Evolutionary conservation across 2,797 vertebrate species (phyloP).

Genomic region (Epinephelus malabaricus): DNA sequence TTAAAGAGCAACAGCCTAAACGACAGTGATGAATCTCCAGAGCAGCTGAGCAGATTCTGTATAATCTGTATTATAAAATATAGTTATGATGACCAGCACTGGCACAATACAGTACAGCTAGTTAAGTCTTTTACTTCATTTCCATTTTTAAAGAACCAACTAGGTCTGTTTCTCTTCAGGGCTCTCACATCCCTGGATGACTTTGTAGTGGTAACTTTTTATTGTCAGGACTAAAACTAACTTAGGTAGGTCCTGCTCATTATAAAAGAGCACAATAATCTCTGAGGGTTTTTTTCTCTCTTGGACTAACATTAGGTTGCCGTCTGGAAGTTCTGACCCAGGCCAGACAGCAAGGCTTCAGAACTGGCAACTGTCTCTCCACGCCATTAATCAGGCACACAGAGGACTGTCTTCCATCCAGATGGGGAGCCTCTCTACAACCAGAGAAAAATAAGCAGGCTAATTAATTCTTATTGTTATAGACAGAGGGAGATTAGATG

Average conservation of each 20-base stretch:
- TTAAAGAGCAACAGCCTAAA: not conserved
- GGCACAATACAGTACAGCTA: not conserved
- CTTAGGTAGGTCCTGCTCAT: conserved; percentile 6
- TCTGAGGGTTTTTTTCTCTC: conserved; percentile 14
- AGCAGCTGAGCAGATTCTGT: not conserved
- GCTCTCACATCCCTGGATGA: conserved; percentile 20
- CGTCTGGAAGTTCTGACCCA: conserved; percentile 86
- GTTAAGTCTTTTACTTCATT: not conserved
- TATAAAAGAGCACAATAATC: conserved; percentile 38
- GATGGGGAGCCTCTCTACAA: conserved; percentile 97
- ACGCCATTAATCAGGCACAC: conserved; percentile 97
- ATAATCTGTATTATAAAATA: not conserved
- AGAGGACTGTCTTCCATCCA: conserved; percentile 96
- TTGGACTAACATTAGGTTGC: conserved; percentile 77
- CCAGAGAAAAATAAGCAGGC: conserved; percentile 96
- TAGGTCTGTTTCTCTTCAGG: conserved; percentile 30
- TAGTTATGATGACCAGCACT: not conserved
- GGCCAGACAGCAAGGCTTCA: conserved; percentile 83
- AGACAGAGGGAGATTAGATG: conserved; percentile 98
- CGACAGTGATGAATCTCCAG: not conserved
- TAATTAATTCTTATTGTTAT: conserved; percentile 99
- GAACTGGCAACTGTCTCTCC: conserved; percentile 93
- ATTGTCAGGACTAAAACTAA: conserved; percentile 23
- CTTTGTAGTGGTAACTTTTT: conserved; percentile 56
- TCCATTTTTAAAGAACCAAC: not conserved